Evolutionary conservation across 2,113 vertebrate species (phyloP).

Genomic region (Microcebus ravelobensis): DNA sequence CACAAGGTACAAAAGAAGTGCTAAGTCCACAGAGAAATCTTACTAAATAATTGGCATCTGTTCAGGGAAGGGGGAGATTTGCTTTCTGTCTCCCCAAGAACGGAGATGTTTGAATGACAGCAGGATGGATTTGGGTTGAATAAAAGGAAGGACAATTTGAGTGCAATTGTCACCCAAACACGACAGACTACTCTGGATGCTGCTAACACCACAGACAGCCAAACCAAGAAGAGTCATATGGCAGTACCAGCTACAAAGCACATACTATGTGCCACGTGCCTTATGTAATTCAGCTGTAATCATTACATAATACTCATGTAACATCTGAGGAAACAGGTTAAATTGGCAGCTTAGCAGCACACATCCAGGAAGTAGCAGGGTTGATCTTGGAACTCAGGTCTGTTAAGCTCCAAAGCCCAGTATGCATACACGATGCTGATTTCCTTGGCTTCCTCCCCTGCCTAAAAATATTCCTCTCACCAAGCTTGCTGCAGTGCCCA

Average conservation of each 20-base stretch:
- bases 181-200: background rate
- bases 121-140: background rate
- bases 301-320: background rate
- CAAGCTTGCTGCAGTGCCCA: background rate
- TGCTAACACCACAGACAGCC: background rate
- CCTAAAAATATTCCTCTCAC: constrained; percentile 15
- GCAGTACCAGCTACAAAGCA: background rate
- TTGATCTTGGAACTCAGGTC: background rate
- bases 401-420: background rate
- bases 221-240: background rate
- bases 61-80: background rate
- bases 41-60: constrained; percentile 26
- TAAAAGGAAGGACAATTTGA: background rate
- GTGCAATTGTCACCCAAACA: background rate
- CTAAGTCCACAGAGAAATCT: constrained; percentile 34
- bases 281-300: background rate
- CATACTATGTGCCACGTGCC: background rate
- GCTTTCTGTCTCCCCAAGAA: background rate
- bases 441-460: background rate
- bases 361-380: background rate
- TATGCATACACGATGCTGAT: background rate
- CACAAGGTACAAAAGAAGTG: background rate
- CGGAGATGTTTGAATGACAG: background rate
- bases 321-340: background rate
- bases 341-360: background rate